Evolutionary conservation across 2,797 vertebrate genomes (phyloP), one percentile per base, ranked within the genome.

Genomic region (Nannoperca australis): DNA sequence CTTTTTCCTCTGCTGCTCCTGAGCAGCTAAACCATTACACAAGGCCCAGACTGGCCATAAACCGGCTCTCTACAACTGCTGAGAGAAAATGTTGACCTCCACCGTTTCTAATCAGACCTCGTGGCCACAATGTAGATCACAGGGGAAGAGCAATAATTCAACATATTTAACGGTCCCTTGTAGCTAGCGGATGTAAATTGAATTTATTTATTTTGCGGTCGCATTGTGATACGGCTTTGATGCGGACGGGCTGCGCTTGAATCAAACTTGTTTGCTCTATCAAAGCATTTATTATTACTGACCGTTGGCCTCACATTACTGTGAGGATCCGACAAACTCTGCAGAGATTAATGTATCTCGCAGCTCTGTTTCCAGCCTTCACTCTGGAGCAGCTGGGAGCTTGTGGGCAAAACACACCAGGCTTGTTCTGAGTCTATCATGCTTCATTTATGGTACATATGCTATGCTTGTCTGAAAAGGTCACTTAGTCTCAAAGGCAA

Each of bases 241-340:
- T 80, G 62, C 80, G 42, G 36, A 74, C 70, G 53, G 42, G 42
- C 45, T 61, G 14, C 2, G 12, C 61, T 36, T 6, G 14, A 71
- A 71, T 78, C 78, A 79, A 83, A 79, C 82, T 85, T 2, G 42
- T 86, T 86, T 83, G 67, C 51, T 74, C 58, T 55, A 74, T 70
- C 54, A 4, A 34, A 78, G 73, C 36, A 9, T 85, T 79, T 83
- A 65, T 82, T 86, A 83, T 70, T 77, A 72, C 72, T 83, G 84
- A 85, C 80, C 82, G 5, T 18, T 79, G 79, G 82, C 70, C 60
- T 65, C 5, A 3, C 32, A 66, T 79, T 61, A 54, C 66, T 70
- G 71, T 45, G 30, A 76, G 64, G 66, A 70, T 56, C 73, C 73
- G 84, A 88, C 75, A 80, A 24, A 75, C 62, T 47, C 70, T 68